Base-by-base conservation (phyloP, 2,797 vertebrate genomes). In the Hozukius guyotensis region DNA sequence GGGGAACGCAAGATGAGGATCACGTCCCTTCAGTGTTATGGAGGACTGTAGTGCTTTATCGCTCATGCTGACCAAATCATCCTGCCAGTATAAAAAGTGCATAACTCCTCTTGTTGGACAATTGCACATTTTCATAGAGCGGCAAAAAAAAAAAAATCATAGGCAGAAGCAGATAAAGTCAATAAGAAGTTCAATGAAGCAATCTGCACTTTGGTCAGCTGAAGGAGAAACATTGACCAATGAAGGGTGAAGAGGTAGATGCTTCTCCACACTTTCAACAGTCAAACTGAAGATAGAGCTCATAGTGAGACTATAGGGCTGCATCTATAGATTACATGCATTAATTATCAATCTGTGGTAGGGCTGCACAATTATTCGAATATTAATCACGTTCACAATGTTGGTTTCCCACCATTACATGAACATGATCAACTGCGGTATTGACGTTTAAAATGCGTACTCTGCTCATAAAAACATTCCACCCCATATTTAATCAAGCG, bases 1-100 rank as follows among this genome's bases (percentile, higher is more conserved):
- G 74, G 65, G 80, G 74, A 57, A 20, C 4, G 10, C 59, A 52
- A 81, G 86, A 85, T 83, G 85, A 70, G 86, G 81, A 85, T 81
- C 69, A 1, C 5, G 16, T 77, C 73, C 72, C 75, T 60, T 66
- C 72, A n/a, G 81, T 59, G 79, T 87, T 77, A 76, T 46, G 67
- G 72, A 73, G 74, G 61, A 25, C 77, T 29, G 67, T 10, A 38
- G 77, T 8, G 81, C 64, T 88, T 88, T 81, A 87, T 88, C 27
- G 16, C 76, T 80, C 81, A 10, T 9, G 71, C 80, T 72, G 62
- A 89, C 46, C 80, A 63, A 81, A 81, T 85, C 63, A n/a, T 70
- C 3, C 18, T 18, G 68, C 38, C 20, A 0, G 4, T 14, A 34
- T 9, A 0, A 63, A 57, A 80, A 64, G 67, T 55, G 34, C 9